Evolutionary conservation across 2,113 vertebrate genomes (phyloP).

Genomic region (Pterophyllum scalare): DNA sequence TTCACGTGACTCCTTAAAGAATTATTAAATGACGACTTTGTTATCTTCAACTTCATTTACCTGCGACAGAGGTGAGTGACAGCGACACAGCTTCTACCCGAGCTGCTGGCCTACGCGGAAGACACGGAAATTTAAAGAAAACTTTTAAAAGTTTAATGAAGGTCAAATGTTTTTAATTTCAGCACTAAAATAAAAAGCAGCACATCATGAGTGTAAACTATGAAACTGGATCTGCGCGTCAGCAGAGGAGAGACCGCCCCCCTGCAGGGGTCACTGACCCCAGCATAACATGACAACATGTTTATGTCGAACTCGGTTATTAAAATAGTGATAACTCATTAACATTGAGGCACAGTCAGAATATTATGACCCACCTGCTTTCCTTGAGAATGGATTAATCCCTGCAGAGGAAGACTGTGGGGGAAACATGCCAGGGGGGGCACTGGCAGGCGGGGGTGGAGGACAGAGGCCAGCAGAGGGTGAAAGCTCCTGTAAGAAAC

Average conservation of each 20-base stretch:
- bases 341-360: background rate
- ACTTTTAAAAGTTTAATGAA: background rate
- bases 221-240: slow-evolving; percentile 7
- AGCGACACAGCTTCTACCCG: slow-evolving; percentile 8
- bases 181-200: background rate
- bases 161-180: slow-evolving; percentile 19
- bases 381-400: slow-evolving; percentile 65
- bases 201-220: background rate
- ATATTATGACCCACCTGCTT: slow-evolving; percentile 72
- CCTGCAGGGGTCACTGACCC: background rate
- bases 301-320: background rate
- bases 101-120: slow-evolving; percentile 64
- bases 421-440: slow-evolving; percentile 13
- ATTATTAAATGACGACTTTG: background rate
- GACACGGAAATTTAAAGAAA: slow-evolving; percentile 26
- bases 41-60: slow-evolving; percentile 31
- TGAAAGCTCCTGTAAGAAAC: slow-evolving; percentile 58
- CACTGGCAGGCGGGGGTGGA: background rate
- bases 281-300: background rate
- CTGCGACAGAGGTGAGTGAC: slow-evolving; percentile 13
- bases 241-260: background rate
- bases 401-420: slow-evolving; percentile 41
- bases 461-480: background rate
- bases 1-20: background rate
- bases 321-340: background rate